Percentiles rank a stretch among this genome's conserved stretches.
These are phyloP conservation scores for Nysson spinosus DNA, from an alignment of 2,888 invertebrate species.

Conservation along the genomic window DNA sequence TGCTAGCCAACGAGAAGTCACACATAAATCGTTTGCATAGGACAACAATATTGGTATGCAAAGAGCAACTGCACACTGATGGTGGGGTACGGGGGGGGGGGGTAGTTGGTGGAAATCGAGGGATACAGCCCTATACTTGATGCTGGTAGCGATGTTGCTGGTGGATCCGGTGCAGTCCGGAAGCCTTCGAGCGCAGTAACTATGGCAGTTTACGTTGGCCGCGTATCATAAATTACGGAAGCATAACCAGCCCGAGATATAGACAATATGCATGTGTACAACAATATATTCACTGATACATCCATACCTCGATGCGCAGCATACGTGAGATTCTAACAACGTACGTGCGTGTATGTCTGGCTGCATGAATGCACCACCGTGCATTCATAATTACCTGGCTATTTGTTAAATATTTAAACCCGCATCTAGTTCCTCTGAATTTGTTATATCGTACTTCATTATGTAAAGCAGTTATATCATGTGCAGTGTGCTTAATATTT, in stretches of 20 bases:
- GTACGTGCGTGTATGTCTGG: no score
- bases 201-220: constrained; percentile 54
- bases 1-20: constrained; percentile 1
- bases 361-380: no score
- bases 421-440: no score
- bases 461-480: no score
- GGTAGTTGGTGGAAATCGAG: constrained; percentile 12
- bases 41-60: constrained; percentile 60
- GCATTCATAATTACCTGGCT: no score
- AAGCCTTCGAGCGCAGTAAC: constrained; percentile 43
- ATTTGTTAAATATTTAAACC: no score
- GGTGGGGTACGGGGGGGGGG: no score
- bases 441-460: no score
- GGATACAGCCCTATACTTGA: constrained; percentile 17
- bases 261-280: neutral
- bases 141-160: constrained; percentile 21
- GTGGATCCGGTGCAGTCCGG: constrained; percentile 31
- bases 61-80: constrained; percentile 50
- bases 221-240: constrained; percentile 64
- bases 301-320: no score
- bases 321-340: no score
- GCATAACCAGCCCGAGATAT: constrained; percentile 39
- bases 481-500: no score
- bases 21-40: constrained; percentile 53
- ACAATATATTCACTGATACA: no score